Percentiles rank a stretch among this genome's conserved stretches.
phyloP scores from a whole-genome alignment of 2,113 vertebrate genomes.

The Ailuropoda melanoleuca region DNA sequence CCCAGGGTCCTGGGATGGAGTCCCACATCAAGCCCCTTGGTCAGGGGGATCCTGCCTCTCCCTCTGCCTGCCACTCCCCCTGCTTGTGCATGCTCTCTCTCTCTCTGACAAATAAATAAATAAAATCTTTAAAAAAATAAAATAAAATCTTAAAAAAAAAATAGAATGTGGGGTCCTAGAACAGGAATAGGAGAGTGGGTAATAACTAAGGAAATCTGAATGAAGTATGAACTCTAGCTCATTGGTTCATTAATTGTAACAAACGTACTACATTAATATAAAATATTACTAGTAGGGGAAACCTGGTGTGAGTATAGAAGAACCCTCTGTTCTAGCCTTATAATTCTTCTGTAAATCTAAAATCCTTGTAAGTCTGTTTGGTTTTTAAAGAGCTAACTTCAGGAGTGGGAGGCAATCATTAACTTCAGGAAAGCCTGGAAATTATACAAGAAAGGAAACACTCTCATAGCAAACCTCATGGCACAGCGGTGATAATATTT shows the following conservation, averaged over 20 bases:
- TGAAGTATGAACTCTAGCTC: neutral
- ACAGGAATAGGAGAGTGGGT: neutral
- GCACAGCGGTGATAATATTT: neutral
- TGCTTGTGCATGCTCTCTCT: too few species aligned
- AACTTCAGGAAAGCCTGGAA: neutral
- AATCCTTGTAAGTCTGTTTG: neutral
- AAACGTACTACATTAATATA: neutral
- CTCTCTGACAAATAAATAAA: too few species aligned
- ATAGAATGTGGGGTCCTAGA: neutral
- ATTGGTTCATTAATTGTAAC: neutral
- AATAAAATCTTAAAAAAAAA: neutral
- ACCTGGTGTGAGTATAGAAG: neutral
- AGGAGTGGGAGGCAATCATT: neutral
- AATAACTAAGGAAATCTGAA: neutral
- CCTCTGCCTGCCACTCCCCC: too few species aligned
- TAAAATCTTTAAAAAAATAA: neutral
- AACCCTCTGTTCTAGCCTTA: neutral
- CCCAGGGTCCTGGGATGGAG: too few species aligned
- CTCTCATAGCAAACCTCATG: neutral
- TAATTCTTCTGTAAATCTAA: neutral
- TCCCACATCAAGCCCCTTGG: too few species aligned
- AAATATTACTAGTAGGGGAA: slow-evolving; percentile 16
- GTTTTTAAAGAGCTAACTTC: neutral
- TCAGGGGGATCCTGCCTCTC: too few species aligned
- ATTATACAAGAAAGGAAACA: neutral